Conservation (phyloP, 2,888 invertebrate genomes). For the Drosophila pegasa region DNA sequence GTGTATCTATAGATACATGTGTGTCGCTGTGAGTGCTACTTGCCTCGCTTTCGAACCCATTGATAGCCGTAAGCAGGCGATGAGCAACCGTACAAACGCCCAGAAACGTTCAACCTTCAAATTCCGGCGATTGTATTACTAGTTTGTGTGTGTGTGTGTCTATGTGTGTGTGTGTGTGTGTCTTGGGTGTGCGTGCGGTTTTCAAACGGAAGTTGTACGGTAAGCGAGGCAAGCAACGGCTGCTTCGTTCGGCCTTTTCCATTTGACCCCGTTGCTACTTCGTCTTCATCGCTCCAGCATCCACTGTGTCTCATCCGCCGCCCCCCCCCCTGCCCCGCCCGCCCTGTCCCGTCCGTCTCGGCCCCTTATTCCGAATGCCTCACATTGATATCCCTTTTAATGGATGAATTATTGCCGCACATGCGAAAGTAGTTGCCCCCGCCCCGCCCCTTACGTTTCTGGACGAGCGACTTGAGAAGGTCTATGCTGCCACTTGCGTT, state of each 20-base stretch:
- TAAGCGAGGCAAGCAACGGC: conserved; percentile 28
- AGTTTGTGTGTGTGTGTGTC: conserved; percentile 18
- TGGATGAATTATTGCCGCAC: conserved; percentile 84
- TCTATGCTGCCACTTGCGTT: conserved; percentile 42
- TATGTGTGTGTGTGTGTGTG: conserved; percentile 19
- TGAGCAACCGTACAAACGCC: conserved; percentile 45
- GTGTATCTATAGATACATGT: conserved; percentile 30
- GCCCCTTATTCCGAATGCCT: neutral
- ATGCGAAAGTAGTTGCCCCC: conserved; percentile 82
- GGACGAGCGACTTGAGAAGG: conserved; percentile 45
- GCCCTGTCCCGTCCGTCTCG: neutral
- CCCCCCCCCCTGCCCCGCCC: neutral
- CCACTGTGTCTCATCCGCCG: conserved; percentile 5
- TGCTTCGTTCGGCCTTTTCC: conserved; percentile 67
- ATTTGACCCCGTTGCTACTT: conserved; percentile 76
- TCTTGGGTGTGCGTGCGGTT: conserved; percentile 67
- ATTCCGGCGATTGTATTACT: conserved; percentile 58
- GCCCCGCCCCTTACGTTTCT: conserved; percentile 10
- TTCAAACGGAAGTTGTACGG: conserved; percentile 74
- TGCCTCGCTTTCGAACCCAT: conserved; percentile 64
- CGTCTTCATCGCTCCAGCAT: conserved; percentile 49
- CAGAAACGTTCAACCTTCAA: conserved; percentile 50
- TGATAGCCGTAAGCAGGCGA: conserved; percentile 66
- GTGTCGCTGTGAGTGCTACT: conserved; percentile 40
- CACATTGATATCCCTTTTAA: conserved; percentile 83